phyloP scores from a whole-genome alignment of 2,888 invertebrate genomes.

The Anthophora plumipes region DNA sequence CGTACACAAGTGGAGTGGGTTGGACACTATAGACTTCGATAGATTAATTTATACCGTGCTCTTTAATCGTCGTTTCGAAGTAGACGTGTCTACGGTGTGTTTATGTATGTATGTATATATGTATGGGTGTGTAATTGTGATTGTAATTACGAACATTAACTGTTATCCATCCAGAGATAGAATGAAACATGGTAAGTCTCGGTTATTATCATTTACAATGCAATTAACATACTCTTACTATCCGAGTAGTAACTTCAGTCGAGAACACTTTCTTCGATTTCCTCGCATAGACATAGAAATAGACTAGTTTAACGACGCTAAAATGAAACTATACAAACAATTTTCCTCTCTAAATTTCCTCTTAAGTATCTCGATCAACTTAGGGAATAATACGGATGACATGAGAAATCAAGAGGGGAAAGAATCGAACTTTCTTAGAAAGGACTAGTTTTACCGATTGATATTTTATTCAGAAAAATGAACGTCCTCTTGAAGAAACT shows the following conservation, averaged over 20 bases:
- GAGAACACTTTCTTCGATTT: neutral
- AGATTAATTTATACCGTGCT: conserved; percentile 33
- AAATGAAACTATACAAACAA: neutral
- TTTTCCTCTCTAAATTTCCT: neutral
- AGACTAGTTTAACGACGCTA: conserved; percentile 28
- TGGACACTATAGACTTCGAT: conserved; percentile 25
- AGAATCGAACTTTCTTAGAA: too few relatives aligned
- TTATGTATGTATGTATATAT: neutral
- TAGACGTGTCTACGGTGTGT: neutral
- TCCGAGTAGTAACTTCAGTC: neutral
- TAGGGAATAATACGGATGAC: too few relatives aligned
- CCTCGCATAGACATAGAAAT: neutral
- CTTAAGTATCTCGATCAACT: too few relatives aligned
- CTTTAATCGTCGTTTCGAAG: conserved; percentile 6
- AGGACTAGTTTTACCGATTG: too few relatives aligned
- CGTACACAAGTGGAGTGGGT: neutral
- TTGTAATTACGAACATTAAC: neutral
- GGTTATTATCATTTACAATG: neutral
- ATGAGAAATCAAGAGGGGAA: too few relatives aligned
- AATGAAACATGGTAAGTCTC: neutral
- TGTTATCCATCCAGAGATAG: neutral
- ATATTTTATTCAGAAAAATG: too few relatives aligned
- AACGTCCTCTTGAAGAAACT: too few relatives aligned
- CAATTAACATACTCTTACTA: neutral
- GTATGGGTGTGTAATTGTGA: neutral